Evolutionary conservation across 2,888 invertebrate genomes (phyloP).

Genomic region (Spatulosminthurus flaviceps): DNA sequence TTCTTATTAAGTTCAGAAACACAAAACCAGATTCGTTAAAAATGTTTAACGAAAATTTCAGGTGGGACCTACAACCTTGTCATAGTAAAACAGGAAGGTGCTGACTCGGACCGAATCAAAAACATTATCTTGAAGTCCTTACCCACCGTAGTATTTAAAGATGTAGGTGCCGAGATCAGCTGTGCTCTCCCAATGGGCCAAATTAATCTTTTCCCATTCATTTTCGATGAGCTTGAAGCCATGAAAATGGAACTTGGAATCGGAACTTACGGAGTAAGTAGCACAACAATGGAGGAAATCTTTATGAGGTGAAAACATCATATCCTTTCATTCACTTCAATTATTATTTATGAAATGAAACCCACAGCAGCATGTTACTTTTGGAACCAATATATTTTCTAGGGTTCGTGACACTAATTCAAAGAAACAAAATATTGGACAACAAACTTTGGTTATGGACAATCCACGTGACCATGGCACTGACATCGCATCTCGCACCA

Average conservation of each 20-base stretch:
- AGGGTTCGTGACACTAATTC: too few species aligned
- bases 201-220: not conserved
- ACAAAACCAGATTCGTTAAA: too few species aligned
- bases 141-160: not conserved
- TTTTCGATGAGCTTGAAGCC: conserved; percentile 15
- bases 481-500: too few species aligned
- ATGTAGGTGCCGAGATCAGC: not conserved
- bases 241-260: conserved; percentile 12
- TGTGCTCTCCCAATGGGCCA: not conserved
- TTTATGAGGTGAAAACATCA: not conserved
- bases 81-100: not conserved
- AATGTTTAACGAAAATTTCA: not conserved
- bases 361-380: too few species aligned
- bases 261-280: conserved; percentile 18
- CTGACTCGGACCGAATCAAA: not conserved
- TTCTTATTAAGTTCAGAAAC: too few species aligned
- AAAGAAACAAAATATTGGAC: not conserved
- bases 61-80: conserved; percentile 69
- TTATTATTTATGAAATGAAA: too few species aligned
- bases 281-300: conserved; percentile 35
- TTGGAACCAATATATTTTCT: not conserved
- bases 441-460: too few species aligned
- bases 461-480: too few species aligned
- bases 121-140: not conserved
- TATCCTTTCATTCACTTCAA: not conserved